A percentile compares a stretch with the other conserved stretches of the same genome.
Evolutionary conservation across 1,140 invertebrate genomes (phyloP).

Genomic region (Bombus pascuorum): DNA sequence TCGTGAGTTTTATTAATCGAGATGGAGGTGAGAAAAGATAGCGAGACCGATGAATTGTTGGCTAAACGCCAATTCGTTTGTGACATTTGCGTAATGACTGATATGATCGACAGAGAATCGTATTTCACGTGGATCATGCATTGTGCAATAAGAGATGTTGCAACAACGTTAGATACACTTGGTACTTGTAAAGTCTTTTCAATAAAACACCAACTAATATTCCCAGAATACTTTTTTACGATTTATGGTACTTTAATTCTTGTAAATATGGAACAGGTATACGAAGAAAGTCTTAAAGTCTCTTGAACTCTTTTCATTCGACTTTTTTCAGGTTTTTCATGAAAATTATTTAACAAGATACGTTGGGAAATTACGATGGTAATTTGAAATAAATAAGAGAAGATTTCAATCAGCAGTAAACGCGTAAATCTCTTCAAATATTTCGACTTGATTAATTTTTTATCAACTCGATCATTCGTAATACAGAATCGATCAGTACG

Average conservation of each 20-base stretch:
- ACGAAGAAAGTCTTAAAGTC: neutral
- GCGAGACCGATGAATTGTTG: neutral
- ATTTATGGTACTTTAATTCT: neutral
- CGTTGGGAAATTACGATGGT: neutral
- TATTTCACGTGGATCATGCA: neutral
- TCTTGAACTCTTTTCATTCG: neutral
- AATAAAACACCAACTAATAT: neutral
- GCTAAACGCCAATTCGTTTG: neutral
- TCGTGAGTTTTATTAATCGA: neutral
- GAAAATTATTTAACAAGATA: neutral
- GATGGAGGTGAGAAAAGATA: neutral
- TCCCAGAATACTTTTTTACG: neutral
- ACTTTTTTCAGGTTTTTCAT: neutral
- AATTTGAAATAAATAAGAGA: neutral
- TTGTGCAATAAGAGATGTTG: neutral
- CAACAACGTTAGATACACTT: too few relatives aligned
- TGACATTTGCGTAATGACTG: neutral
- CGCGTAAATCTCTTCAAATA: too few relatives aligned
- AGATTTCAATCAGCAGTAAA: neutral
- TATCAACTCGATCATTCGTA: too few relatives aligned
- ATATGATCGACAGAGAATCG: neutral
- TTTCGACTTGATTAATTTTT: too few relatives aligned
- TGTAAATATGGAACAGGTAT: too few relatives aligned
- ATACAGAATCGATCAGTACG: neutral
- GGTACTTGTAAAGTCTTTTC: neutral